Base-by-base conservation (phyloP, 2,113 vertebrate genomes). In the Zosterops hypoxanthus region DNA sequence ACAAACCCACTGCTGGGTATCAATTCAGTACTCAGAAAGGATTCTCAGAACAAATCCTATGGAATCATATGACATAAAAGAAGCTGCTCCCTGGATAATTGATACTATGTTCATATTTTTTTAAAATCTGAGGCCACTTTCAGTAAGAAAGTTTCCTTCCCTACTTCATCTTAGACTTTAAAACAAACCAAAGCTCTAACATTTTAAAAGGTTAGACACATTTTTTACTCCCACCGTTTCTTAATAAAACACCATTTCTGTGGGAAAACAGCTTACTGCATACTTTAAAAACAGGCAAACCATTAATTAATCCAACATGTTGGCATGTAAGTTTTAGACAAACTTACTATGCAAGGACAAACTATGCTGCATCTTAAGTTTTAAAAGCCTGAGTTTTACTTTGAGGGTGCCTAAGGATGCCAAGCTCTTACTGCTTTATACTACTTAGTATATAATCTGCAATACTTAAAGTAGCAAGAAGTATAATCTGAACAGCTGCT, bases 221-320 rank as follows among this genome's bases (percentile, higher is more conserved):
- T 49, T 68, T 80, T 96, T 97, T 55, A 95, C 71, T 91, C 78
- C 79, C 86, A 90, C 86, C 53, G 4, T 82, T 94, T 94, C 79
- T 92, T 94, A 95, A 94, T 88, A 86, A 95, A 96, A 91, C 68
- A 90, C 36, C 41, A 82, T 92, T 96, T 97, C 78, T 92, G 76
- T 73, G 91, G 86, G 92, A 97, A 97, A 97, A 69, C 44, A 89
- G 56, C 86, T 97, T 47, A 95, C 44, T 46, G 73, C 68, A 90
- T 93, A 82, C 90, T 97, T 92, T 63, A 81, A 87, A 82, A 92
- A 94, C 72, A 92, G 88, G 66, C 88, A 61, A 95, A 61, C 57
- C 77, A 97, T 94, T 95, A 98, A 97, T 86, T 96, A 95, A 97
- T 95, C 82, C 95, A 96, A 55, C 81, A 82, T 94, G 96, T 88